Evolutionary conservation across 2,888 invertebrate genomes (phyloP).

Genomic region (Mechanitis messenoides): DNA sequence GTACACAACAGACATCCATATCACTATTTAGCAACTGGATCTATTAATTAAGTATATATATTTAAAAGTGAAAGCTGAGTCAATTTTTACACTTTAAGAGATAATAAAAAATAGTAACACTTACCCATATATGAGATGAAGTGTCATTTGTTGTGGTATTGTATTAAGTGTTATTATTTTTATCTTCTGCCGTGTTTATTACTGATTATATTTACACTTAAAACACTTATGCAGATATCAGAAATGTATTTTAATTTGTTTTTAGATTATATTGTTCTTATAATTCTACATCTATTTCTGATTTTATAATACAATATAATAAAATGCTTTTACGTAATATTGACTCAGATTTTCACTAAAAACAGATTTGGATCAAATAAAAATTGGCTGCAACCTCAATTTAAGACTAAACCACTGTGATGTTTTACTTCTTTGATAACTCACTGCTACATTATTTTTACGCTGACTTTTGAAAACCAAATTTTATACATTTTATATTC

Average conservation of each 20-base stretch:
- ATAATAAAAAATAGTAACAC: no score
- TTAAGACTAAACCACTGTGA: slow-evolving; percentile 28
- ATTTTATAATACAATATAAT: no score
- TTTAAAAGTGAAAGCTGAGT: neutral
- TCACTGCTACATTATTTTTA: slow-evolving; percentile 18
- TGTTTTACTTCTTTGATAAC: slow-evolving; percentile 20
- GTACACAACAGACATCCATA: slow-evolving; percentile 64
- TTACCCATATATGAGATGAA: no score
- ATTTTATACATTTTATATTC: slow-evolving; percentile 21
- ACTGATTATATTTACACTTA: no score
- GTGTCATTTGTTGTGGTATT: no score
- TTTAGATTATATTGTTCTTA: no score
- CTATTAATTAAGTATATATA: slow-evolving; percentile 54
- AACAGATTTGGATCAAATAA: slow-evolving; percentile 8
- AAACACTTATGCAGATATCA: no score
- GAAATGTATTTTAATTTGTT: no score
- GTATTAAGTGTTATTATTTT: neutral
- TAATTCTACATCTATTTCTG: no score
- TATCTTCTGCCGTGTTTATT: neutral
- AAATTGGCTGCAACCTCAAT: slow-evolving; percentile 23
- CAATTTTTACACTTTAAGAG: slow-evolving; percentile 8
- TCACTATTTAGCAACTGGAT: slow-evolving; percentile 67
- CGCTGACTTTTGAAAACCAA: slow-evolving; percentile 10
- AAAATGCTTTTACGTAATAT: slow-evolving; percentile 4
- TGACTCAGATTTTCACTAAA: neutral